Evolutionary conservation across 2,797 vertebrate species (phyloP), one percentile per base, ranked within the genome.

Genomic region (Melanotaenia trifasciata): DNA sequence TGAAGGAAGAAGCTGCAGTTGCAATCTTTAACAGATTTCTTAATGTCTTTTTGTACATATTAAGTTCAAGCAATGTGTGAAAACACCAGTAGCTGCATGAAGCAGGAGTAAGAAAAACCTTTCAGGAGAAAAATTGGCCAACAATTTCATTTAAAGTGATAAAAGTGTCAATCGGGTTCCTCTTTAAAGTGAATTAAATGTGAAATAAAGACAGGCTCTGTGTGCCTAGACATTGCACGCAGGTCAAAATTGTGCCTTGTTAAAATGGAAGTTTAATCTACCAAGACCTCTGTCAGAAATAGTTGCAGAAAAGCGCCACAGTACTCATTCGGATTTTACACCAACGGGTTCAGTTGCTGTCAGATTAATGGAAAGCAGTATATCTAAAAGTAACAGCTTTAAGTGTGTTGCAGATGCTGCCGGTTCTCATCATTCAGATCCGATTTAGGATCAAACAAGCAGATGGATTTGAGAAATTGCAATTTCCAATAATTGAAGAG

Each of bases 381-480:
- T 24, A 22, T 51, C 47, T 51, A 45, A 5, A 45, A 45, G 26
- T 11, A 70, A 38, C 45, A 20, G 32, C 58, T 36, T 61, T 61
- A 51, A 61, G 51, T 59, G 8, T 67, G 43, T 51, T 38, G 33
- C 35, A 5, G 58, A 38, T 51, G 58, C 67, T 53, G 67, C 54
- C 58, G 53, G 28, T 58, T 70, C 47, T 51, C 20, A 70, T 61
- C 60, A 61, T 54, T 47, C 20, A 53, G 58, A 32, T 51, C 35
- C 16, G 32, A 26, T 40, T 61, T 40, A 24, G 18, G 35, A 50
- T 54, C 47, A 30, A 60, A 53, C 32, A 28, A 26, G 18, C 22
- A 30, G 58, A 67, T 22, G 20, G 36, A 53, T 40, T 53, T 40
- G 20, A 70, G 45, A 62, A 40, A n/a, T 26, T 62, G 18, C 11